Conservation (phyloP, 2,888 invertebrate species). For the Lapara coniferarum region DNA sequence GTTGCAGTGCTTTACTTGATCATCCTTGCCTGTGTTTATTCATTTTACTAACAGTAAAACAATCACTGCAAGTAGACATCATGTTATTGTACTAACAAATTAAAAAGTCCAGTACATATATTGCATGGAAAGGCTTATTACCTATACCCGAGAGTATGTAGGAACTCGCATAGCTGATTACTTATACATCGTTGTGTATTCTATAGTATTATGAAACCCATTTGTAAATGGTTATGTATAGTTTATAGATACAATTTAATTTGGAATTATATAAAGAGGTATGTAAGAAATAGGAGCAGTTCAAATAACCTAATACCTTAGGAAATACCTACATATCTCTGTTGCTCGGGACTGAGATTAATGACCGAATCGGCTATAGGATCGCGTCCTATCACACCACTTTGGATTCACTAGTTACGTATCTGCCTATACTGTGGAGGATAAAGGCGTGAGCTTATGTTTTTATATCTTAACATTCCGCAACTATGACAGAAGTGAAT, state of each 20-base stretch:
- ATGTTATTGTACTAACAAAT: conserved; percentile 67
- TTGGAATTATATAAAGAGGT: background rate
- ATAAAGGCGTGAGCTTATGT: too few relatives aligned
- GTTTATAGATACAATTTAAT: background rate
- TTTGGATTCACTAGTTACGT: too few relatives aligned
- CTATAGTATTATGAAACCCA: conserved; percentile 29
- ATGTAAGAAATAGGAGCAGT: too few relatives aligned
- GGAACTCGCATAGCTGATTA: conserved; percentile 25
- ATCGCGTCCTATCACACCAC: too few relatives aligned
- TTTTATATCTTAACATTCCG: background rate
- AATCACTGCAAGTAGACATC: conserved; percentile 73
- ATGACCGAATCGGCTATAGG: too few relatives aligned
- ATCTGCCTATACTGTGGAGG: too few relatives aligned
- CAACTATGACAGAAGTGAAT: background rate
- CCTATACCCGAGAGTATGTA: conserved; percentile 43
- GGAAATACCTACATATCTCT: too few relatives aligned
- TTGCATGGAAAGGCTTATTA: conserved; percentile 77
- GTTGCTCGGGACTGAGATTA: too few relatives aligned
- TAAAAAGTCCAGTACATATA: conserved; percentile 48
- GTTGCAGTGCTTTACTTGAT: conserved; percentile 84
- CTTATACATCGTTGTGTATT: conserved; percentile 14
- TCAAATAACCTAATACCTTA: too few relatives aligned
- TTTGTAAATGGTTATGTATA: conserved; percentile 11
- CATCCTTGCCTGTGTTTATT: conserved; percentile 85
- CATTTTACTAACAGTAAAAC: conserved; percentile 77